Conservation (phyloP, 2,797 vertebrate genomes). For the Premnoplex brunnescens region DNA sequence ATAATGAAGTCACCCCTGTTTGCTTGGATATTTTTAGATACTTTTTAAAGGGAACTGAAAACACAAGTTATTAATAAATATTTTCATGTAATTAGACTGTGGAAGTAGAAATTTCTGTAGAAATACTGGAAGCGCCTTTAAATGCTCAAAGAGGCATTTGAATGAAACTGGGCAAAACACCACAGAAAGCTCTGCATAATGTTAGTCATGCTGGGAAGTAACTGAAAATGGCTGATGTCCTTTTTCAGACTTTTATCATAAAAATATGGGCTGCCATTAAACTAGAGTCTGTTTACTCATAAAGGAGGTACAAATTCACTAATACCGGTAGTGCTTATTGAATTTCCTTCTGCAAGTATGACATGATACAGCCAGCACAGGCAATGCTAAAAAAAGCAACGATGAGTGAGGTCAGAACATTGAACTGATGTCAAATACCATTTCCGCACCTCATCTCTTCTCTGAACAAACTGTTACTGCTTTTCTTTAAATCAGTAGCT, state of each 20-base stretch:
- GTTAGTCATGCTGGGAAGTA: not conserved
- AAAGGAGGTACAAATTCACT: not conserved
- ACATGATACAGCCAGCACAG: not conserved
- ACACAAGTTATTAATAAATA: slow-evolving; percentile 16
- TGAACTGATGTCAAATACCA: not conserved
- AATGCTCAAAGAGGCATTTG: not conserved
- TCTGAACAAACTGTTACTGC: not conserved
- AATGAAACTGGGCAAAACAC: not conserved
- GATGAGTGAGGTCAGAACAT: not conserved
- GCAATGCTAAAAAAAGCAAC: not conserved
- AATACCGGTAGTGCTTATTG: not conserved
- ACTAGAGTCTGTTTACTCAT: not conserved
- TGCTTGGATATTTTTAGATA: not conserved
- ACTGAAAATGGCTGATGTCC: not conserved
- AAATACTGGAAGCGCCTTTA: not conserved
- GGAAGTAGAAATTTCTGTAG: not conserved
- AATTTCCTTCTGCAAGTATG: slow-evolving; percentile 25
- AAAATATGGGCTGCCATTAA: not conserved
- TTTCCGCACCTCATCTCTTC: not conserved
- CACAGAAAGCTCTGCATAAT: not conserved
- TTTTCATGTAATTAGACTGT: not conserved
- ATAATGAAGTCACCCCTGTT: not conserved
- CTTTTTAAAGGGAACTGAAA: not conserved
- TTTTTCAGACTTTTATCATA: not conserved
- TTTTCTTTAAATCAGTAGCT: not conserved